phyloP scores from a whole-genome alignment of 2,113 vertebrate species.

The Oreochromis niloticus region DNA sequence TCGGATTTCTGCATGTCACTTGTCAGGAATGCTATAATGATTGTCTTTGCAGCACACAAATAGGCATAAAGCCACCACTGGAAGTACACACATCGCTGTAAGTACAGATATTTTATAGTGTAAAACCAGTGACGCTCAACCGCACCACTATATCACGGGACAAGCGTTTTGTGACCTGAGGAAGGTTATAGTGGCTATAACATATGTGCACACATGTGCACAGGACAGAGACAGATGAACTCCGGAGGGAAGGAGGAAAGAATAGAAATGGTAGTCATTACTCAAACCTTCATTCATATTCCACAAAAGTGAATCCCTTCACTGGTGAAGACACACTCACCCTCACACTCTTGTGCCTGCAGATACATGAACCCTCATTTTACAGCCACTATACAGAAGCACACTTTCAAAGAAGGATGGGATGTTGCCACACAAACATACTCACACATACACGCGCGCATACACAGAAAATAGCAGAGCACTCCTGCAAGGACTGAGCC shows the following conservation, averaged over 20 bases:
- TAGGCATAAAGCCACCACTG: not conserved
- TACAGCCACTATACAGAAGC: not conserved
- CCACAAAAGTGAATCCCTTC: not conserved
- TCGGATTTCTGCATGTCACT: not conserved
- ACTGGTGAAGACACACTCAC: not conserved
- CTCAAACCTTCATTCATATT: slow-evolving; percentile 34
- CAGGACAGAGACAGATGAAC: slow-evolving; percentile 39
- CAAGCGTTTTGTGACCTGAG: not conserved
- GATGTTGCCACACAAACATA: not conserved
- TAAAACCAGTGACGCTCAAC: not conserved
- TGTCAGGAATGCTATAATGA: slow-evolving; percentile 33
- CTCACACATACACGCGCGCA: not conserved
- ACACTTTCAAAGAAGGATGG: not conserved
- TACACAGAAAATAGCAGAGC: not conserved
- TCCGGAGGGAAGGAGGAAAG: slow-evolving; percentile 43
- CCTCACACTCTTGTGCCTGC: not conserved
- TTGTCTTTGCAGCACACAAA: not conserved
- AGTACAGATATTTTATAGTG: not conserved
- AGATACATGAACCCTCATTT: not conserved
- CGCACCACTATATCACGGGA: not conserved
- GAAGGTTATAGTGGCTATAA: slow-evolving; percentile 21
- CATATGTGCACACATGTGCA: slow-evolving; percentile 27
- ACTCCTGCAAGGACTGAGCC: slow-evolving; percentile 20
- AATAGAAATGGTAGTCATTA: slow-evolving; percentile 48
- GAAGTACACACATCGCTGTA: not conserved